Evolutionary conservation across 2,113 vertebrate genomes (phyloP), one percentile per base, ranked within the genome.

Genomic region (Pseudonaja textilis): DNA sequence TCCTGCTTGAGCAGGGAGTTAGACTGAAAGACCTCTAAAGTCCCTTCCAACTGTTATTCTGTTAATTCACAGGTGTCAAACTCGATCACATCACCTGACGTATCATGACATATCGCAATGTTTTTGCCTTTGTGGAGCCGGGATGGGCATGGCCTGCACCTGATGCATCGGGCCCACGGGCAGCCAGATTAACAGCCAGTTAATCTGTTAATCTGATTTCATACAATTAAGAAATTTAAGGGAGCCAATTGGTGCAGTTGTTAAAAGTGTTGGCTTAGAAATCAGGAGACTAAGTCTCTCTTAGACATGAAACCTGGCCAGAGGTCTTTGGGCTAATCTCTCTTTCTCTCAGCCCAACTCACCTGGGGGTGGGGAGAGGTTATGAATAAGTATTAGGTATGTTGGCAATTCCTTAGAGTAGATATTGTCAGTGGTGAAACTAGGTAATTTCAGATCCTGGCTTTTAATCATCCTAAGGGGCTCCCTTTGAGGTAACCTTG

Each of bases 101-200:
- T 26, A 11, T 61, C 8, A 2, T 0, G 1, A 26, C 25, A 26
- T 26, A 10, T 61, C 0, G 0, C 23, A 3, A 61, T 61, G 59
- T 61, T 61, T 61, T 61, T 61, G 25, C 9, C 25, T 61, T 26
- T 26, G 59, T 9, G 8, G 25, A 61, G 25, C 25, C 9, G 1
- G 59, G 3, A 26, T 26, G 59, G 59, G 25, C 3, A 9, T 61
- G 25, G 9, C 25, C 9, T 61, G 9, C 3, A 0, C 56, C 1
- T 23, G 22, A 59, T 25, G 6, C 56, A 59, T 23, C 1, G 3
- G 1, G 59, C 25, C 25, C 1, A 1, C 0, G 25, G 59, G 59
- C 26, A 61, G 25, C 9, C 59, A 61, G 25, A 26, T 26, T 61
- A 9, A 61, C 8, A 61, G 0, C 25, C 25, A 23, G 59, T 61